Evolutionary conservation across 2,797 vertebrate species (phyloP).

Genomic region (Allenopithecus nigroviridis): DNA sequence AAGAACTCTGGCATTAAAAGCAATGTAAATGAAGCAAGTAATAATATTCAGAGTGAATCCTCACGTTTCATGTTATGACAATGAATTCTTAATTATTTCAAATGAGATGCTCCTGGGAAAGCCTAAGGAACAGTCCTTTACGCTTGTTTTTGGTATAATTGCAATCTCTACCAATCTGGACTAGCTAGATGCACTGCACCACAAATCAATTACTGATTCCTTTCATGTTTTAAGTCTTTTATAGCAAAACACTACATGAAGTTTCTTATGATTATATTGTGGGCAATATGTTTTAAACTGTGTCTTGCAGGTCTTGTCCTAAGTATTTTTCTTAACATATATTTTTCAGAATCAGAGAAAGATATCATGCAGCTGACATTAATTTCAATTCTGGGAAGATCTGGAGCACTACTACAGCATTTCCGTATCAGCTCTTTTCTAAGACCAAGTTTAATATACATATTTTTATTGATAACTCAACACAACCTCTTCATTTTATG

Average conservation of each 20-base stretch:
- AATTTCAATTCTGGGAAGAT: constrained; percentile 81
- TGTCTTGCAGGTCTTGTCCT: not conserved
- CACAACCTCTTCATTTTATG: constrained; percentile 69
- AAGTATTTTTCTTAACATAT: not conserved
- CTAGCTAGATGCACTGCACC: no score
- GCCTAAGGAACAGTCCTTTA: not conserved
- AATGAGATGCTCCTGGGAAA: not conserved
- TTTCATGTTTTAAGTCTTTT: constrained; percentile 4
- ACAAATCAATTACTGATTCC: not conserved
- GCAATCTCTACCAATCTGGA: not conserved
- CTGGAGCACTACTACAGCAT: constrained; percentile 73
- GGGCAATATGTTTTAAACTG: not conserved
- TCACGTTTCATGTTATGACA: not conserved
- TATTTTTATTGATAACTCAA: constrained; percentile 71
- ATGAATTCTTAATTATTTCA: constrained; percentile 6
- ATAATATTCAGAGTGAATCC: not conserved
- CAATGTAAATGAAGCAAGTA: not conserved
- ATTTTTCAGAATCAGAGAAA: constrained; percentile 78
- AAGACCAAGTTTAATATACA: constrained; percentile 74
- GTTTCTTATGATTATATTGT: not conserved
- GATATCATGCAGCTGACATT: constrained; percentile 70
- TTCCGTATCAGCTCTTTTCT: constrained; percentile 72
- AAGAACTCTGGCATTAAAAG: not conserved
- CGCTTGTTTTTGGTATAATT: not conserved
- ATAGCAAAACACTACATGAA: not conserved